Conservation (phyloP, 53 echinoderm and acorn worm genomes). For the Paelopatides confundens region DNA sequence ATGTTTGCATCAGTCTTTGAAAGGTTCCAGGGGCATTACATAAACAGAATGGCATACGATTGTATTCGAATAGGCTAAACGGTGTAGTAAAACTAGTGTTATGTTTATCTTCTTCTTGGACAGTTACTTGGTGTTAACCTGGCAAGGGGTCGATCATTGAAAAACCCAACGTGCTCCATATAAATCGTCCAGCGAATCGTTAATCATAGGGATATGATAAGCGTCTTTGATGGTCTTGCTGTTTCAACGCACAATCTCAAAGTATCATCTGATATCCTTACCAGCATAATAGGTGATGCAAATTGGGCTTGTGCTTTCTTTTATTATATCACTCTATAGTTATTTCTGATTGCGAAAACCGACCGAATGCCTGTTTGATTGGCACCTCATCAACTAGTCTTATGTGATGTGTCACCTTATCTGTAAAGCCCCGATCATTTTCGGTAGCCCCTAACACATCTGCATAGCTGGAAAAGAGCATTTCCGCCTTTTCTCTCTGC, state of each 20-base stretch:
- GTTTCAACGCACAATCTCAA: slow-evolving; percentile 28
- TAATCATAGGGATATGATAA: slow-evolving; percentile 10
- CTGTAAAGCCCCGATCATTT: neutral
- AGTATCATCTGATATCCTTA: neutral
- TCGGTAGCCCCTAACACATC: neutral
- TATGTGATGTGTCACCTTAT: neutral
- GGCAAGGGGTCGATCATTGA: neutral
- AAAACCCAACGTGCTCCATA: neutral
- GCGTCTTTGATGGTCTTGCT: slow-evolving; percentile 15
- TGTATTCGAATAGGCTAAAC: slow-evolving; percentile 34
- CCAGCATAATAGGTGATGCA: slow-evolving; percentile 6
- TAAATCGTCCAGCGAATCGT: slow-evolving; percentile 30
- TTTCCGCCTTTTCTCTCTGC: neutral
- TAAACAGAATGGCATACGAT: slow-evolving; percentile 32
- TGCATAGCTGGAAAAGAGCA: neutral
- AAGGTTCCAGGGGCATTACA: slow-evolving; percentile 46
- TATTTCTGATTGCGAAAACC: slow-evolving; percentile 54
- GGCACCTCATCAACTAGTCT: neutral
- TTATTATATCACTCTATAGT: neutral
- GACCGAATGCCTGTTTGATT: slow-evolving; percentile 28
- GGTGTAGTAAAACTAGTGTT: slow-evolving; percentile 44
- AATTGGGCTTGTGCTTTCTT: slow-evolving; percentile 20
- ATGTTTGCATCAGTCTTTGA: slow-evolving; percentile 43
- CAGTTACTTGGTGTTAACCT: slow-evolving; percentile 31
- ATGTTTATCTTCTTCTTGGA: neutral